phyloP scores from a whole-genome alignment of 2,113 vertebrate genomes.

The Lasiurus cinereus region DNA sequence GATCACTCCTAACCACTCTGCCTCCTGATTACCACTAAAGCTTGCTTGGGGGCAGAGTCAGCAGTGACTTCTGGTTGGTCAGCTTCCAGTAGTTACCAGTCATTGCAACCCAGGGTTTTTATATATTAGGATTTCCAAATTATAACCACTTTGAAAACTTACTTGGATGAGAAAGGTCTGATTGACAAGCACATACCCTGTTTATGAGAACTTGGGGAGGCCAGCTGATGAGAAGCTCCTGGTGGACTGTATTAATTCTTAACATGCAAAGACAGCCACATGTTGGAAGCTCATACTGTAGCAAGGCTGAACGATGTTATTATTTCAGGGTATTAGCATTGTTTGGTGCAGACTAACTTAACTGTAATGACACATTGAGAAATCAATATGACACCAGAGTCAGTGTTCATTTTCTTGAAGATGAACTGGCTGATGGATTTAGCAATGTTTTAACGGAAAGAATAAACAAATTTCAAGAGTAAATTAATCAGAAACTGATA shows the following conservation, averaged over 20 bases:
- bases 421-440: constrained; percentile 73
- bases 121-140: constrained; percentile 26
- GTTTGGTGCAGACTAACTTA: constrained; percentile 79
- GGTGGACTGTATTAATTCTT: constrained; percentile 72
- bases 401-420: constrained; percentile 74
- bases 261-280: constrained; percentile 69
- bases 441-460: constrained; percentile 73
- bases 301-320: constrained; percentile 77
- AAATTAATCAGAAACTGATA: constrained; percentile 84
- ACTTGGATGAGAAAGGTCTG: constrained; percentile 27
- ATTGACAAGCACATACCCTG: constrained; percentile 4
- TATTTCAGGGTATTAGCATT: constrained; percentile 83
- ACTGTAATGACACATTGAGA: constrained; percentile 75
- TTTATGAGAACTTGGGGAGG: constrained; percentile 34
- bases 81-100: no score
- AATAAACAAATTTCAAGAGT: constrained; percentile 79
- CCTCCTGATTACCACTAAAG: no score
- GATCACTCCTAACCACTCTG: no score
- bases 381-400: constrained; percentile 76
- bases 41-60: no score
- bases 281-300: constrained; percentile 75
- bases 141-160: not conserved
- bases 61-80: no score
- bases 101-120: no score
- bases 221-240: not conserved